Conservation (phyloP, 1,140 invertebrate genomes). For the Muscidifurax raptorellus region DNA sequence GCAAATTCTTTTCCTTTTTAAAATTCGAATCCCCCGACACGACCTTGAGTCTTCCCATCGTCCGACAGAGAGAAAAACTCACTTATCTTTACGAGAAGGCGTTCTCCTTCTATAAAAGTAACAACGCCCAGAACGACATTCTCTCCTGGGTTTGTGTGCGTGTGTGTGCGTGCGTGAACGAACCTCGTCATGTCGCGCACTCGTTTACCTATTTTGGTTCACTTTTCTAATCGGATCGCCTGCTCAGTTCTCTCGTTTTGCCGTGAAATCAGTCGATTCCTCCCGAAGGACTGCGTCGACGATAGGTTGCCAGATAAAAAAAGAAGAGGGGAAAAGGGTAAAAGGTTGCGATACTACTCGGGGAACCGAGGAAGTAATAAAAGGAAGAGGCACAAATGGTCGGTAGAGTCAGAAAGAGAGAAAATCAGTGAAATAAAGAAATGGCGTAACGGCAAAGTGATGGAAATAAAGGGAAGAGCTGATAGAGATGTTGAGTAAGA, state of each 20-base stretch:
- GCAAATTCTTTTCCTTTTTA: slow-evolving; percentile 14
- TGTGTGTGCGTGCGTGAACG: not conserved
- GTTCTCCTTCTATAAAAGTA: slow-evolving; percentile 42
- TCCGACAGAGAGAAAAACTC: slow-evolving; percentile 2
- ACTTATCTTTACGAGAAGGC: slow-evolving; percentile 38
- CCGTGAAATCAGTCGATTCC: not conserved
- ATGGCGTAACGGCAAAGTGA: not conserved
- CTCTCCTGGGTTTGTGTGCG: not conserved
- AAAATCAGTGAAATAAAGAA: slow-evolving; percentile 21
- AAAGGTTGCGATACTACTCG: not conserved
- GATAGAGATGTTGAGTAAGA: not conserved
- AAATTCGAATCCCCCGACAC: slow-evolving; percentile 33
- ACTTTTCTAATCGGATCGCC: slow-evolving; percentile 18
- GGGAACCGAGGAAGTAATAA: not conserved
- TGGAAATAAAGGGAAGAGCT: not conserved
- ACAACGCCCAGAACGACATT: slow-evolving; percentile 7
- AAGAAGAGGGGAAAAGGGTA: slow-evolving; percentile 1
- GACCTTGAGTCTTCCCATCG: slow-evolving; percentile 16
- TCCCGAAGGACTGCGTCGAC: not conserved
- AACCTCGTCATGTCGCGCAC: not conserved
- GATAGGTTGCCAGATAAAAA: not conserved
- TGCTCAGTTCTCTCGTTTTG: not conserved
- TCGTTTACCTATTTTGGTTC: slow-evolving; percentile 25
- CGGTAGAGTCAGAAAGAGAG: not conserved
- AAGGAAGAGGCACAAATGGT: not conserved